Base-by-base conservation (phyloP, 2,113 vertebrate species). In the Riparia riparia region DNA sequence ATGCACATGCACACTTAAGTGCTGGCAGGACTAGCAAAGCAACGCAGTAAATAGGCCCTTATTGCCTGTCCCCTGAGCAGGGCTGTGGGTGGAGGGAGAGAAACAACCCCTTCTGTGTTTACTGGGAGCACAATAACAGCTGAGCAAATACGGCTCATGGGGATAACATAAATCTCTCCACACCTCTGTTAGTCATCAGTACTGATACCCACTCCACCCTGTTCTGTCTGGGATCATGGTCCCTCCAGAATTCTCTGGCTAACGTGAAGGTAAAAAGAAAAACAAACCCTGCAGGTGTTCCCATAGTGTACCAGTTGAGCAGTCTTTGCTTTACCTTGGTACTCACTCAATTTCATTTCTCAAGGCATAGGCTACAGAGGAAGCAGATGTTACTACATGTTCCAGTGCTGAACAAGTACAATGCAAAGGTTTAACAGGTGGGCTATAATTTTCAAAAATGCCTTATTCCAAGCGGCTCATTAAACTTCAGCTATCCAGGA, bases 121-220 rank as follows among this genome's bases (percentile, higher is more conserved):
- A 89, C 80, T 60, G n/a, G 61, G 77, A 96, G 86, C 90, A 93
- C 95, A 96, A 87, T 63, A 94, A 93, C 97, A 97, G 96, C 97
- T 97, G 94, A 95, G 84, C 80, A 97, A 97, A 97, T 82, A 96
- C 0, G 0, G 80, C 66, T 79, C 71, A 22, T 29, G 31, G 76
- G 93, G 73, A 92, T 51, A 89, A 88, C 87, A 87, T 96, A 96
- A 96, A 93, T 96, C 92, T 97, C 82, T 95, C 92, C 16, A 14
- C 77, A 81, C 90, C 78, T 94, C 91, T 60, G 69, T 91, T 83
- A 96, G 79, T 85, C 96, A 95, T 71, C 93, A 61, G 64, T 14
- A 31, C 57, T 65, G 80, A 81, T 86, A 81, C 71, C 74, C 37
- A 3, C 81, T 90, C 95, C 80, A 94, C 88, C 74, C 76, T 91